phyloP scores from a whole-genome alignment of 2,113 vertebrate genomes.

The Brachyistius frenatus region DNA sequence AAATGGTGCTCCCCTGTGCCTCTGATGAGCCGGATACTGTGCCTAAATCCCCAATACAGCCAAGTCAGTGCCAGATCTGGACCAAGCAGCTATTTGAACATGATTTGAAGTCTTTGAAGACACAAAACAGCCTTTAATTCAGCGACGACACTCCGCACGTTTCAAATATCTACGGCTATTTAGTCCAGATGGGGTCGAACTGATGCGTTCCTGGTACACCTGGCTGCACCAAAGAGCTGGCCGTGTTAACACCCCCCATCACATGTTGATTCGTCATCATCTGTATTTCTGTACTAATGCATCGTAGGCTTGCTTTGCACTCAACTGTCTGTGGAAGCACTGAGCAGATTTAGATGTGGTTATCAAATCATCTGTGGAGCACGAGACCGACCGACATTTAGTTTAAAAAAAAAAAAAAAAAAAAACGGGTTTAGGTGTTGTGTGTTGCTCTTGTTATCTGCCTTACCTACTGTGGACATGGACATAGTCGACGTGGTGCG shows the following conservation, averaged over 20 bases:
- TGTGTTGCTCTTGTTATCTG: constrained; percentile 37
- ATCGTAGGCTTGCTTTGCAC: constrained; percentile 32
- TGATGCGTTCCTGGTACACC: constrained; percentile 11
- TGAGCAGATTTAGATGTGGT: constrained; percentile 23
- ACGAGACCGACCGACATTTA: not conserved
- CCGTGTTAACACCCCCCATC: constrained; percentile 33
- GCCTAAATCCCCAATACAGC: constrained; percentile 64
- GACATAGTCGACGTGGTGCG: constrained; percentile 3
- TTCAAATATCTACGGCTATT: constrained; percentile 7
- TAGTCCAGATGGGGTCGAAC: constrained; percentile 29
- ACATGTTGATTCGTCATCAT: constrained; percentile 24
- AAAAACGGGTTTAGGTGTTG: constrained; percentile 37
- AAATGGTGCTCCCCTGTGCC: constrained; percentile 56
- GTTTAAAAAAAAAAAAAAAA: constrained; percentile 6
- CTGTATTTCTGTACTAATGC: constrained; percentile 33
- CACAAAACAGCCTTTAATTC: not conserved
- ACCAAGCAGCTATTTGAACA: not conserved
- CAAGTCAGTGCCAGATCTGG: constrained; percentile 49
- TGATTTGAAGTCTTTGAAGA: not conserved
- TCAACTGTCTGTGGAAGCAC: constrained; percentile 51
- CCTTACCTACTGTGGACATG: constrained; percentile 14
- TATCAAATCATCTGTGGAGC: not conserved
- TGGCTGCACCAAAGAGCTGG: constrained; percentile 52
- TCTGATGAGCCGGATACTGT: constrained; percentile 69
- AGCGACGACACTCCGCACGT: not conserved